Conservation (phyloP, 1,140 invertebrate genomes). For the Drosophila sp. region DNA sequence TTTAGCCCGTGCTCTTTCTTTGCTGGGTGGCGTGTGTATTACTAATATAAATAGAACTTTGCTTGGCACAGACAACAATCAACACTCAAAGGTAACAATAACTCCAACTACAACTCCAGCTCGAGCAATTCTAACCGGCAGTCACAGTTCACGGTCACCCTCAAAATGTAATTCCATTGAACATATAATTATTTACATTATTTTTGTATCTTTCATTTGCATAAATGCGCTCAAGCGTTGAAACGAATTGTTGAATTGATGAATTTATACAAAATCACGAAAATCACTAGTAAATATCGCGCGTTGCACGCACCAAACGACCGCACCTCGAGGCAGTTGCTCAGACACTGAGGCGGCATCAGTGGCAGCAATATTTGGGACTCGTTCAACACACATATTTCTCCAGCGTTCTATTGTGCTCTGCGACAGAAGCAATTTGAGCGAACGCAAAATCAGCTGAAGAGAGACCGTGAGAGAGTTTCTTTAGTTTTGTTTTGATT, state of each 20-base stretch:
- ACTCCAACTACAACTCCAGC: slow-evolving; percentile 13
- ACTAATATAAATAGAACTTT: slow-evolving; percentile 48
- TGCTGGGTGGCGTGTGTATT: slow-evolving; percentile 27
- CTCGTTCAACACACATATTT: slow-evolving; percentile 34
- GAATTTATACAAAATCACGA: slow-evolving; percentile 18
- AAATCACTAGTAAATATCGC: slow-evolving; percentile 14
- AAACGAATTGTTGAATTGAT: slow-evolving; percentile 27
- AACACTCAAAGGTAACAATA: not conserved
- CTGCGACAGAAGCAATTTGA: slow-evolving; percentile 7
- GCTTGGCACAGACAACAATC: slow-evolving; percentile 22
- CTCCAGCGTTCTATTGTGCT: slow-evolving; percentile 37
- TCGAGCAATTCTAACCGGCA: slow-evolving; percentile 2
- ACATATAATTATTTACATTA: slow-evolving; percentile 43
- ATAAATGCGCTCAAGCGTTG: slow-evolving; percentile 38
- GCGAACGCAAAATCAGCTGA: slow-evolving; percentile 4
- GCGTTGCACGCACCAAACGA: slow-evolving; percentile 23
- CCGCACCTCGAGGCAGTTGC: slow-evolving; percentile 64
- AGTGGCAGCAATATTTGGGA: slow-evolving; percentile 25
- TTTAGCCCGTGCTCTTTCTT: slow-evolving; percentile 26
- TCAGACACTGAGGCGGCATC: slow-evolving; percentile 66
- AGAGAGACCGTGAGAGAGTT: slow-evolving; percentile 33
- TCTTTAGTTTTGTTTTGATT: slow-evolving; percentile 74
- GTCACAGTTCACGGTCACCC: slow-evolving; percentile 44
- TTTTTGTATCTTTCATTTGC: slow-evolving; percentile 48
- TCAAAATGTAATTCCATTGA: slow-evolving; percentile 25